phyloP scores from a whole-genome alignment of 2,888 invertebrate species.

The Sturmia bella region DNA sequence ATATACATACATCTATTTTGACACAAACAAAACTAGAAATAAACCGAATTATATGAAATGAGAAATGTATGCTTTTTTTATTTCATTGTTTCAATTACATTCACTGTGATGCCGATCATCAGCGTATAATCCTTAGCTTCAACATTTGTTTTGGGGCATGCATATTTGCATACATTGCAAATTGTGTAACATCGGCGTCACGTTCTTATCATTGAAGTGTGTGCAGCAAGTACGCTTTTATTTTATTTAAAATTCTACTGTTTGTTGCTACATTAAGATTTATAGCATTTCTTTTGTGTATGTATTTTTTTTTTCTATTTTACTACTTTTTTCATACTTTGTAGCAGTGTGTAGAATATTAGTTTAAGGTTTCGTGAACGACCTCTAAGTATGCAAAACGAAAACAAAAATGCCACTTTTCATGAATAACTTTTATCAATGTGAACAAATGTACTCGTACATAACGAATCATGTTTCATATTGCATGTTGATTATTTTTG shows the following conservation, averaged over 20 bases:
- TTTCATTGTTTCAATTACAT: slow-evolving; percentile 2
- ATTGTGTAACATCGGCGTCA: slow-evolving; percentile 51
- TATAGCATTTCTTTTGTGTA: slow-evolving; percentile 42
- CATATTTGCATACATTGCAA: slow-evolving; percentile 52
- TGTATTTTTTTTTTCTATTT: neutral
- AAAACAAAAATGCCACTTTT: slow-evolving; percentile 24
- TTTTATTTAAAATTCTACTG: slow-evolving; percentile 14
- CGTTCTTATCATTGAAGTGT: slow-evolving; percentile 65
- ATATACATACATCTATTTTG: too few relatives aligned
- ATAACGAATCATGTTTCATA: slow-evolving; percentile 43
- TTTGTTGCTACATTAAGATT: slow-evolving; percentile 44
- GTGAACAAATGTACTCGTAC: slow-evolving; percentile 13
- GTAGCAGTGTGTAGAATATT: slow-evolving; percentile 18
- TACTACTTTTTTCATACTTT: neutral
- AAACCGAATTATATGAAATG: too few relatives aligned
- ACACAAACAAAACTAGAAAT: too few relatives aligned
- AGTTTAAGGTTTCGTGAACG: slow-evolving; percentile 44
- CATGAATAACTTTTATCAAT: slow-evolving; percentile 36
- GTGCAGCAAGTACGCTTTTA: slow-evolving; percentile 12
- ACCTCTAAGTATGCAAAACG: slow-evolving; percentile 53
- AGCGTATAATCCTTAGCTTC: slow-evolving; percentile 21
- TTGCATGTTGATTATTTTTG: slow-evolving; percentile 41
- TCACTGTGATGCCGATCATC: slow-evolving; percentile 29
- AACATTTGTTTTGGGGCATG: slow-evolving; percentile 25
- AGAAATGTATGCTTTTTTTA: neutral